These are phyloP conservation scores for Cephus sareptanus DNA, from an alignment of 2,888 invertebrate species.

Conservation along the genomic window DNA sequence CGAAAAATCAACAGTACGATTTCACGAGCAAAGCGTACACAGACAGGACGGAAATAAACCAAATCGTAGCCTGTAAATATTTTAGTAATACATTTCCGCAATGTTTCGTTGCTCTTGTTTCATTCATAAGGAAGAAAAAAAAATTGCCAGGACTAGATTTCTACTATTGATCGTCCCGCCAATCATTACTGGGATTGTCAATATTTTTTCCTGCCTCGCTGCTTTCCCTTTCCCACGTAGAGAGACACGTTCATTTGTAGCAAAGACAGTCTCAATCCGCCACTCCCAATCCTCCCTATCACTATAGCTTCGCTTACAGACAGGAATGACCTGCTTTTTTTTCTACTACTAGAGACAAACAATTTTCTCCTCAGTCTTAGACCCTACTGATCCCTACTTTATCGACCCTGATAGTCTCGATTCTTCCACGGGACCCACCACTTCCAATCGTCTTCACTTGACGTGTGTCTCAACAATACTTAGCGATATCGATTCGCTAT, in stretches of 20 bases:
- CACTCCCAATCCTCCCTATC: not conserved
- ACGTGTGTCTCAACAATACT: not conserved
- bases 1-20: slow-evolving; percentile 18
- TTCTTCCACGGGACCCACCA: not conserved
- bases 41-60: slow-evolving; percentile 39
- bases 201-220: not conserved
- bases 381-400: not conserved
- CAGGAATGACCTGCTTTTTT: slow-evolving; percentile 18
- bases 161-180: slow-evolving; percentile 44
- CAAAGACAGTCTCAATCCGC: not conserved
- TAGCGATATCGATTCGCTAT: not conserved
- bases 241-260: not conserved
- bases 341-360: slow-evolving; percentile 5
- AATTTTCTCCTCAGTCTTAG: slow-evolving; percentile 5
- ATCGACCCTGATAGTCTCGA: not conserved
- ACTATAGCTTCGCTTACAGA: slow-evolving; percentile 18
- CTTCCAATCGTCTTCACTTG: not conserved
- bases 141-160: slow-evolving; percentile 64
- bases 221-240: not conserved
- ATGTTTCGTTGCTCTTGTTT: slow-evolving; percentile 62
- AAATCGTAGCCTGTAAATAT: slow-evolving; percentile 54
- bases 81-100: slow-evolving; percentile 50
- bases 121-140: slow-evolving; percentile 48
- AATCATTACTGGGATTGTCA: not conserved
- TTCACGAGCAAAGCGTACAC: not conserved